Base-by-base conservation (phyloP, 2,888 invertebrate genomes). In the Cecidostiba fungosa region DNA sequence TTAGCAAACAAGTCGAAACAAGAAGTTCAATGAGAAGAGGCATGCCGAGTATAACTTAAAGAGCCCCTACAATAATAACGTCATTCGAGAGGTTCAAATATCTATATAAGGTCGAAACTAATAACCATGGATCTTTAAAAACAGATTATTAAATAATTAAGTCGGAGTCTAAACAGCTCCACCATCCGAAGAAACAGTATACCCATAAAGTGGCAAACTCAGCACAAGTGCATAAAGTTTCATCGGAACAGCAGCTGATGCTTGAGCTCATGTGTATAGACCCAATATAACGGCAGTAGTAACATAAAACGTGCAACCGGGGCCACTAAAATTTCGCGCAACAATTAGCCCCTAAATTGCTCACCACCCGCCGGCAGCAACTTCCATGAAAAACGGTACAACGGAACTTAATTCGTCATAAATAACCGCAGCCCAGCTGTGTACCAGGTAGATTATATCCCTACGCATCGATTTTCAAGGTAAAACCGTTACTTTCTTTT, bases 281-380 rank as follows among this genome's bases (percentile, higher is more conserved):
- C 32, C 32, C 1, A 32, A n/a, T n/a, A n/a, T 50, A 70, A n/a
- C 72, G 36, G 36, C 1, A 10, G 36, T 39, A 14, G 39, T 36
- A 72, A 72, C 72, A 72, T n/a, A 72, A 72, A 39, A n/a, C n/a
- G 36, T 3, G n/a, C n/a, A 10, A 36, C 16, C 16, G 70, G 5
- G 72, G 6, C 19, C 43, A 82, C 73, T 82, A 29, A 47, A 82
- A 74, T 82, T 19, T 47, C 47, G 47, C 47, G 47, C 19, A 82
- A 82, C 77, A 66, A 82, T 74, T 82, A 66, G 73, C 47, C 59
- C 29, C 43, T 26, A 62, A n/a, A 74, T 23, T 29, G 36, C 36
- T 14, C 12, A 26, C 19, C 73, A 26, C 19, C 32, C 8, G 26
- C 16, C 36, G n/a, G 16, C 5, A 43, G 59, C 19, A 78, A 78